Base-by-base conservation (phyloP, 2,113 vertebrate genomes). In the Rhinolophus sinicus region DNA sequence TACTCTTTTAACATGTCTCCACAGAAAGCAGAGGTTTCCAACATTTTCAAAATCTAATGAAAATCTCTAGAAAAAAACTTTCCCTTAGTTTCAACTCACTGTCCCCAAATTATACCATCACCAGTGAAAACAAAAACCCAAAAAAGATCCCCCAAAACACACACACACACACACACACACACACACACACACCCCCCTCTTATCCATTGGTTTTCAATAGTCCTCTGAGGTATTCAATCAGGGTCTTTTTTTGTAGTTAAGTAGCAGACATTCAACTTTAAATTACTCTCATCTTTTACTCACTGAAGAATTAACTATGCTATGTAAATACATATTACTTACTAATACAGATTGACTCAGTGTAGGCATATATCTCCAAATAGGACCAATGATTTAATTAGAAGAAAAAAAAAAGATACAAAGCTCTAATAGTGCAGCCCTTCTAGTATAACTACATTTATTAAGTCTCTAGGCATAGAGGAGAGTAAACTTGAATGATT, bases 71-170 rank as follows among this genome's bases (percentile, higher is more conserved):
- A 80, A 54, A 47, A 92, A 95, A 96, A 90, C 5, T 38, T 65
- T 50, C 33, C 67, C 69, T 96, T 90, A 81, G 64, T 93, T 96
- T 96, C 84, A 97, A 93, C 10, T 94, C 38, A 73, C 24, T 91
- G 56, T 82, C 81, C 69, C 86, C 76, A 94, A 90, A 64, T 77
- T 50, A 92, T 52, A 92, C 14, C 28, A 95, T 67, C 5, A 85
- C 33, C 38, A 80, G 10, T 40, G 33, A 44, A 44, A 90, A 89
- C 8, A 56, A 75, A 80, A 58, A 40, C 28, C 14, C 18, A 76
- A 76, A 60, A 47, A 50, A 94, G 38, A 70, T 5, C 6, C 52
- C 16, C 18, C 22, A 77, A 50, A 35, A 52, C 52, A 52, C 52
- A 52, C 24, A 40, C 1, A 5, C 40, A 44, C 40, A 44, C 40